These are phyloP conservation scores for Pollenia labialis DNA, from an alignment of 2,888 invertebrate genomes.

Conservation along the genomic window DNA sequence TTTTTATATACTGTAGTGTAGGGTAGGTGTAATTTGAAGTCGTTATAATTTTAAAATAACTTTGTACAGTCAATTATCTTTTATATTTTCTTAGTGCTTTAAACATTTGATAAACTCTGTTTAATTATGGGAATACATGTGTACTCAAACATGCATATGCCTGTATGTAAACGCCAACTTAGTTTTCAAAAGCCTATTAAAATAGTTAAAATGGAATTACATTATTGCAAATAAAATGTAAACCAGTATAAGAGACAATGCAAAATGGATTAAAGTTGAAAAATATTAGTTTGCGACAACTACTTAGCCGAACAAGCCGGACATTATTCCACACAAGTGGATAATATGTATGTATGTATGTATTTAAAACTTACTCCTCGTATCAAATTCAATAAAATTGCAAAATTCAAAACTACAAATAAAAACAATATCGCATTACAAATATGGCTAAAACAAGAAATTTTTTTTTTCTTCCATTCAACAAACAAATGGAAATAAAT, in stretches of 20 bases:
- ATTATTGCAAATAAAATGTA: background rate
- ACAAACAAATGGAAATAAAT: conserved; percentile 12
- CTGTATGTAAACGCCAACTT: background rate
- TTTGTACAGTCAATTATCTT: too few species aligned
- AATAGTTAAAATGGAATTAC: background rate
- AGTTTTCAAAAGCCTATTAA: background rate
- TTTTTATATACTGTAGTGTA: too few species aligned
- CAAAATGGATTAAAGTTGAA: conserved; percentile 10
- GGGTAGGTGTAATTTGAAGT: too few species aligned
- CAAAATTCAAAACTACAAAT: conserved; percentile 16
- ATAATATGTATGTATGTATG: background rate
- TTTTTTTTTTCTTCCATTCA: background rate
- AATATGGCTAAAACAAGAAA: conserved; percentile 38
- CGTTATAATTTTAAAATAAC: too few species aligned
- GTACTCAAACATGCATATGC: too few species aligned
- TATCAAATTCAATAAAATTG: conserved; percentile 1
- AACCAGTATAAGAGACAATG: background rate
- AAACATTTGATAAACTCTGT: too few species aligned
- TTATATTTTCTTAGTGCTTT: too few species aligned
- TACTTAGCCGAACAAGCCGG: conserved; percentile 3
- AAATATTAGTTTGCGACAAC: conserved; percentile 7
- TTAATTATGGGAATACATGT: too few species aligned
- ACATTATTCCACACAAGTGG: background rate
- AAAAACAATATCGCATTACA: conserved; percentile 2
- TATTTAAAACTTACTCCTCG: background rate